Base-by-base conservation (phyloP, 2,888 invertebrate genomes). In the Drosophila vallismaia region DNA sequence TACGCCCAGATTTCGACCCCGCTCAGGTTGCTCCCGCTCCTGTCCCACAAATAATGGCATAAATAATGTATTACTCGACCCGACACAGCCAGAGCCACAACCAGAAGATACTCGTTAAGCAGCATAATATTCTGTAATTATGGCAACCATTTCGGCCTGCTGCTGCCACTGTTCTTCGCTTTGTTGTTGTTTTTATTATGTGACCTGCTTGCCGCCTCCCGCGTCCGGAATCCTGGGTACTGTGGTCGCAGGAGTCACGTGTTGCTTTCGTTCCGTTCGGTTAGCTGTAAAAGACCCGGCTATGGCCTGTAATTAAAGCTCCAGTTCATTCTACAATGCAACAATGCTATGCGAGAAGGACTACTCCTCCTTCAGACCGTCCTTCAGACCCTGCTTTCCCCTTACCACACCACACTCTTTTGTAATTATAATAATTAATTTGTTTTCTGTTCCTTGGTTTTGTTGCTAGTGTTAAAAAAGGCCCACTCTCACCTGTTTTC, bases 61-160 rank as follows among this genome's bases (percentile, higher is more conserved):
- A 66, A 50, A 55, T 55, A 66, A 62, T 55, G 36, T 53, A 64
- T 50, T 36, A 51, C 45, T 50, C 29, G 28, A 51, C 31, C 51
- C 38, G 38, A 40, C 50, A n/a, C 24, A 19, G 52, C 60, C 12
- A 10, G 49, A 38, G 31, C 58, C 42, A 12, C 28, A 38, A 28
- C 29, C 48, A 58, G 49, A 54, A 36, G 67, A 29, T 29, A 55
- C 67, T 69, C 63, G 70, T 75, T 79, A 84, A 75, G 73, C 45
- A 55, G 31, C 75, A 63, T 75, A 78, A 81, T 79, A 71, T 78
- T 79, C 49, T 49, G 74, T 76, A 82, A 82, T 82, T 85, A 85
- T 77, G 58, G 38, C 50, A 59, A 60, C 66, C 70, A 69, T 71
- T 60, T 52, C 42, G 36, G 45, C 54, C 63, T 31, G 52, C 57